Evolutionary conservation across 2,113 vertebrate genomes (phyloP).

Genomic region (Ailuropoda melanoleuca): DNA sequence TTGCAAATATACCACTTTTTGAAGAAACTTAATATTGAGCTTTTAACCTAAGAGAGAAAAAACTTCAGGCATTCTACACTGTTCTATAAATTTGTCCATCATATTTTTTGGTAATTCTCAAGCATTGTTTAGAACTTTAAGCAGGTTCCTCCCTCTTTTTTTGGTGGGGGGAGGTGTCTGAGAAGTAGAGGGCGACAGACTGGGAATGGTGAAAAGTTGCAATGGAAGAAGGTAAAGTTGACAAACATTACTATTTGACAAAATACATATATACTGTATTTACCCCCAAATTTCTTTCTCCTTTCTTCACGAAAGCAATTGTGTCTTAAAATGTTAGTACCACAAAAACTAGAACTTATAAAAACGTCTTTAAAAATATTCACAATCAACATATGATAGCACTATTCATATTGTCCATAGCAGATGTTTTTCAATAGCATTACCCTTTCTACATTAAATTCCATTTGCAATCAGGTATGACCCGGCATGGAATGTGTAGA

Average conservation of each 20-base stretch:
- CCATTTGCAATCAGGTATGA: neutral
- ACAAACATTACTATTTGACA: neutral
- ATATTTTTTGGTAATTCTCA: neutral
- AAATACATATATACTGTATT: neutral
- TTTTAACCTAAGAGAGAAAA: neutral
- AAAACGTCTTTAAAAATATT: neutral
- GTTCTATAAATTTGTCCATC: neutral
- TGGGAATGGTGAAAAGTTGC: neutral
- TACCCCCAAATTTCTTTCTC: neutral
- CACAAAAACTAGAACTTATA: neutral
- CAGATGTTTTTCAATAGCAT: neutral
- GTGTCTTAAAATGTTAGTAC: neutral
- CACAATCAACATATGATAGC: neutral
- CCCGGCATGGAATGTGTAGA: neutral
- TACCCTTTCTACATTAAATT: neutral
- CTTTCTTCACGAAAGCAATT: neutral
- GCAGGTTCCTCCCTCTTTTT: neutral
- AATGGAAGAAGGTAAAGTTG: neutral
- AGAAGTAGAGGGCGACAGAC: neutral
- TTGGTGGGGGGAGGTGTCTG: rapidly evolving
- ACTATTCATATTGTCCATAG: neutral
- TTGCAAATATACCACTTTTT: neutral
- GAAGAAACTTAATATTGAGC: slow-evolving; percentile 3
- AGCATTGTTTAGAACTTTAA: neutral
- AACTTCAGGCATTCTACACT: neutral